Conservation (phyloP, 2,888 invertebrate species). For the Andrena camellia region DNA sequence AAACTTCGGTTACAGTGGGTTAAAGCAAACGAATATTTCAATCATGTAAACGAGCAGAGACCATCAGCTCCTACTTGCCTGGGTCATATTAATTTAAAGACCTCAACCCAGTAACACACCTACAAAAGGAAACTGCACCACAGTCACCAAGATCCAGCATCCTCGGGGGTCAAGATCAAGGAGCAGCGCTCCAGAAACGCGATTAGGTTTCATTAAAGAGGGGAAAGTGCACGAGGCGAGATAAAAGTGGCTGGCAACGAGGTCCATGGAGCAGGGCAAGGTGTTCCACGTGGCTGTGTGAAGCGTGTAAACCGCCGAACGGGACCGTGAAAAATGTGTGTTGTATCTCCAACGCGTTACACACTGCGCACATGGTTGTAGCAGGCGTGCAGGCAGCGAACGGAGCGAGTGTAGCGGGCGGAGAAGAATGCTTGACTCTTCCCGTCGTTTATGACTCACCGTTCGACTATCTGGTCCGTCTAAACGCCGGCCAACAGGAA, state of each 20-base stretch:
- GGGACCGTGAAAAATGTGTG: conserved; percentile 22
- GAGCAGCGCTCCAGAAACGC: background rate
- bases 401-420: conserved; percentile 5
- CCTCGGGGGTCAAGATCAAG: background rate
- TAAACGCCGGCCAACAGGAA: conserved; percentile 34
- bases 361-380: background rate
- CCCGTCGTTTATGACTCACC: conserved; percentile 61
- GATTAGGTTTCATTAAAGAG: conserved; percentile 3
- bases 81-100: no score
- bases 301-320: background rate
- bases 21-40: no score
- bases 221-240: background rate
- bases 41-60: no score
- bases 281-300: background rate
- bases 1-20: no score
- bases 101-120: background rate
- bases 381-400: background rate
- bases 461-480: conserved; percentile 54
- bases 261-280: background rate
- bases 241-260: background rate
- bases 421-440: conserved; percentile 55
- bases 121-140: background rate
- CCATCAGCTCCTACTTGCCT: no score
- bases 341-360: conserved; percentile 4
- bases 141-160: background rate